A percentile compares a stretch with the other conserved stretches of the same genome.
Conservation (phyloP, 2,888 invertebrate species). For the Bhutanitis thaidina region DNA sequence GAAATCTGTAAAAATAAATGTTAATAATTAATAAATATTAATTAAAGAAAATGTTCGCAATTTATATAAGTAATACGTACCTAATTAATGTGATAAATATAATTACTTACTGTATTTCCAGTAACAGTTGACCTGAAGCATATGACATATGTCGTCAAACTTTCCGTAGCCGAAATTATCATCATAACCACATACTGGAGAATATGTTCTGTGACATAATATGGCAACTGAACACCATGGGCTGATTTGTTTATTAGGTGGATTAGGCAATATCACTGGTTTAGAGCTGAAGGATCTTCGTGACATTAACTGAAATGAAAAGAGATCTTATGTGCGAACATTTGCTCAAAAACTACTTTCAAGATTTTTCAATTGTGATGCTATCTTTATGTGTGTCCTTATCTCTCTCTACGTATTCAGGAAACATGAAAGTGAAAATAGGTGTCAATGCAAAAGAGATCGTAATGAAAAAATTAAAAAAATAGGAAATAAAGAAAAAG, state of each 20-base stretch:
- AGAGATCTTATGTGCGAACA: conserved; percentile 19
- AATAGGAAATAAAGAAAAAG: conserved; percentile 19
- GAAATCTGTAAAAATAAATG: conserved; percentile 49
- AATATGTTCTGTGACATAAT: conserved; percentile 37
- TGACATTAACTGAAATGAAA: conserved; percentile 38
- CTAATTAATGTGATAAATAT: background rate
- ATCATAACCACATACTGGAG: conserved; percentile 53
- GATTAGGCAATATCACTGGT: conserved; percentile 22
- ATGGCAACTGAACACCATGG: conserved; percentile 52
- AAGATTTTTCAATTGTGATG: background rate
- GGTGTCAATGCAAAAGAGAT: too few relatives aligned
- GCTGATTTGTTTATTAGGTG: conserved; percentile 27
- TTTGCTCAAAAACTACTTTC: too few relatives aligned
- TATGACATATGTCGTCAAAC: conserved; percentile 58
- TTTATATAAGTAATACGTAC: too few relatives aligned
- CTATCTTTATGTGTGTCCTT: too few relatives aligned
- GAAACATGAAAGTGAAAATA: too few relatives aligned
- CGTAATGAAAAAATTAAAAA: background rate
- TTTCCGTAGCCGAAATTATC: conserved; percentile 52
- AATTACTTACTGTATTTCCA: conserved; percentile 54
- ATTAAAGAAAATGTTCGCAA: background rate
- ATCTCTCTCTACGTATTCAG: too few relatives aligned
- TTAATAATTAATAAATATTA: too few relatives aligned
- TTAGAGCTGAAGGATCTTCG: conserved; percentile 34
- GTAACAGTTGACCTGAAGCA: conserved; percentile 59